These are phyloP conservation scores for Cryptoblepharus egeriae DNA, from an alignment of 2,797 vertebrate species.

Conservation along the genomic window DNA sequence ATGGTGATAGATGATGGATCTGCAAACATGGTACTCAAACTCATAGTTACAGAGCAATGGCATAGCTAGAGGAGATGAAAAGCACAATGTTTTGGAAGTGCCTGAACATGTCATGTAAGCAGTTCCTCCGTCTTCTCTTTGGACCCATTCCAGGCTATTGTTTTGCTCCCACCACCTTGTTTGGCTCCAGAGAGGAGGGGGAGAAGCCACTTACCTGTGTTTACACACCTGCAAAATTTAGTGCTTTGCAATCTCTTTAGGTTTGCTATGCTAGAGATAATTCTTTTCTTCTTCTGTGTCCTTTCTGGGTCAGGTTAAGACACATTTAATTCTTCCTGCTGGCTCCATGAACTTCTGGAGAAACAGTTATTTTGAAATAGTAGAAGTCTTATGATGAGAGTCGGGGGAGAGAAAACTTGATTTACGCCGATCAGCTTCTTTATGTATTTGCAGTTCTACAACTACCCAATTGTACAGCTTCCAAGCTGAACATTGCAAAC, in stretches of 20 bases:
- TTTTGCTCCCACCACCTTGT: too few species aligned
- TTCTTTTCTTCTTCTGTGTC: neutral
- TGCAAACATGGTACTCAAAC: neutral
- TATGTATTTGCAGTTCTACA: neutral
- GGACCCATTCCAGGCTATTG: too few species aligned
- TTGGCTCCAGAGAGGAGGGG: too few species aligned
- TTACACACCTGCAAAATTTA: too few species aligned
- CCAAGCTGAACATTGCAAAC: neutral
- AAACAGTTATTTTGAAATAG: neutral
- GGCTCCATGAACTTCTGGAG: neutral
- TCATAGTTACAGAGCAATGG: neutral
- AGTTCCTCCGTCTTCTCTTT: too few species aligned
- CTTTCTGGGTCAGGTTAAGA: neutral
- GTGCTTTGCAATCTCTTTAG: too few species aligned
- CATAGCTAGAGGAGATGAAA: too few species aligned
- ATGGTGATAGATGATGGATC: neutral
- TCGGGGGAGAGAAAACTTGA: neutral
- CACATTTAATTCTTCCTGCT: neutral
- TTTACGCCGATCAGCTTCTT: neutral
- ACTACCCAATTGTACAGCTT: neutral
- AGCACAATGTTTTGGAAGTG: too few species aligned
- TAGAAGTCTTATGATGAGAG: neutral
- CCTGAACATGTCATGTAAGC: too few species aligned
- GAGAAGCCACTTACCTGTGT: too few species aligned
- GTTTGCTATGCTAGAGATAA: too few species aligned